Percentiles rank a stretch among this genome's conserved stretches.
These are phyloP conservation scores for Ia io DNA, from an alignment of 2,113 vertebrate genomes.

Conservation along the genomic window DNA sequence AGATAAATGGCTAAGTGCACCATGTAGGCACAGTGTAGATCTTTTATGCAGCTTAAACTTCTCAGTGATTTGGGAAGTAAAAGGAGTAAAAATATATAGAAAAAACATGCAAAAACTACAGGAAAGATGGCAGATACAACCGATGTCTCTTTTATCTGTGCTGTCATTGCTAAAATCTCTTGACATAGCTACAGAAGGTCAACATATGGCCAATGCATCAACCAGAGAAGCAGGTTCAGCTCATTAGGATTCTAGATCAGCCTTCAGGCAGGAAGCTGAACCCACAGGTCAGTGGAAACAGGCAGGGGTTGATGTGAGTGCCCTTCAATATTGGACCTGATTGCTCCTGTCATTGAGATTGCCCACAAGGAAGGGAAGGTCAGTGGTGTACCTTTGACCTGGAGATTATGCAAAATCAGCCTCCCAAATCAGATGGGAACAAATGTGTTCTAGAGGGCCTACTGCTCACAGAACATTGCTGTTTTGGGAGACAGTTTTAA, in stretches of 20 bases:
- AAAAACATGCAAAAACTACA: neutral
- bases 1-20: neutral
- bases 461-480: neutral
- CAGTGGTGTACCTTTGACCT: neutral
- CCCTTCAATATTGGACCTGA: neutral
- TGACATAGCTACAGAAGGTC: neutral
- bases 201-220: slow-evolving; percentile 4
- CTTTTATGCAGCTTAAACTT: neutral
- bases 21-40: neutral
- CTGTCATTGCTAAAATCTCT: neutral
- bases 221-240: neutral
- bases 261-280: neutral
- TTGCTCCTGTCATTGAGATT: neutral
- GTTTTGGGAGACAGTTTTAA: neutral
- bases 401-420: neutral
- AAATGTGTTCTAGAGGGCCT: neutral
- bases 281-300: slow-evolving; percentile 20
- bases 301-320: neutral
- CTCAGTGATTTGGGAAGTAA: neutral
- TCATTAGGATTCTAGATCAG: slow-evolving; percentile 37
- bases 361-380: neutral
- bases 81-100: neutral
- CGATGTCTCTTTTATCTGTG: neutral
- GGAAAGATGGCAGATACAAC: neutral
- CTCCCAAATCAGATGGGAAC: neutral